Evolutionary conservation across 2,113 vertebrate genomes (phyloP).

Genomic region (Oryzias curvinotus): DNA sequence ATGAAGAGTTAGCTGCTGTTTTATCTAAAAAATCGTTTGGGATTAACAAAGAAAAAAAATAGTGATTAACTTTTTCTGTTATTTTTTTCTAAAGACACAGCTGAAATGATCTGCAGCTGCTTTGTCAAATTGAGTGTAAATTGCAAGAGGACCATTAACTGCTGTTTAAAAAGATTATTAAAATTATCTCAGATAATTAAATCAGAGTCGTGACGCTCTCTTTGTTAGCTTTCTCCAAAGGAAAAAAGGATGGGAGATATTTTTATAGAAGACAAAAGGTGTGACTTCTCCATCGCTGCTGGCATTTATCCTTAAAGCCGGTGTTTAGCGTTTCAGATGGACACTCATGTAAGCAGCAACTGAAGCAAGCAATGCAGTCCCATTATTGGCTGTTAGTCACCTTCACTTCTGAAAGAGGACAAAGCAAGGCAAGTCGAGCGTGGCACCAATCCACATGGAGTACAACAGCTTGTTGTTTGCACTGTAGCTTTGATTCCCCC

Average conservation of each 20-base stretch:
- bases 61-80: no score
- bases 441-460: constrained; percentile 15
- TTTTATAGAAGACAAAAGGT: background rate
- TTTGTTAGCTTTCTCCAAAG: no score
- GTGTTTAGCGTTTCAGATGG: constrained; percentile 39
- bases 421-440: constrained; percentile 56
- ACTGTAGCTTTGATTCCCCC: constrained; percentile 14
- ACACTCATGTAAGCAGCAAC: constrained; percentile 46
- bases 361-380: constrained; percentile 51
- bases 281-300: constrained; percentile 11
- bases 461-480: constrained; percentile 3
- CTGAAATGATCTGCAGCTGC: no score
- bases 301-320: constrained; percentile 29
- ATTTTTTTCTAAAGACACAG: no score
- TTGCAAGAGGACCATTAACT: no score
- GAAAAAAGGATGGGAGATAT: background rate
- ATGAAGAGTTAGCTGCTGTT: no score
- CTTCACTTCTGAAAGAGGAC: constrained; percentile 59
- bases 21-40: no score
- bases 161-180: no score
- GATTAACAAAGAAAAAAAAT: no score
- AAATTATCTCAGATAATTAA: no score
- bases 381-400: constrained; percentile 48
- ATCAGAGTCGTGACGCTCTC: no score
- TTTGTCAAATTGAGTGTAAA: no score